phyloP scores from a whole-genome alignment of 2,888 invertebrate genomes.

The Cephus nigrinus region DNA sequence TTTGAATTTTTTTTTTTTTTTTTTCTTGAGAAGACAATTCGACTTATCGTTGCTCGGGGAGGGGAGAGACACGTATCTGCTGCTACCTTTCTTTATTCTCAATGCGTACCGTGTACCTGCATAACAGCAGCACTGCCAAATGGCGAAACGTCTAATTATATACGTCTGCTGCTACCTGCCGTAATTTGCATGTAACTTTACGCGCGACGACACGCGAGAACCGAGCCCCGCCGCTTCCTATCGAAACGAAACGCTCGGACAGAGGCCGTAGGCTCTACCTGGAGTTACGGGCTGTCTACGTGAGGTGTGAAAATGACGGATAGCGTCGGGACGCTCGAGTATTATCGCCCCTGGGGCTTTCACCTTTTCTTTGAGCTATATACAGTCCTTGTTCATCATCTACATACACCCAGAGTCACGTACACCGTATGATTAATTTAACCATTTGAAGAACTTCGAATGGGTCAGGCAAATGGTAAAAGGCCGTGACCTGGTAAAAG shows the following conservation, averaged over 20 bases:
- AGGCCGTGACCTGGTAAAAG: neutral
- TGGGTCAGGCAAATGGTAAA: neutral
- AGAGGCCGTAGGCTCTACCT: neutral
- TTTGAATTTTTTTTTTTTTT: neutral
- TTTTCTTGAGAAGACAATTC: neutral
- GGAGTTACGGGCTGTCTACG: neutral
- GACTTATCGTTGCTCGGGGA: neutral
- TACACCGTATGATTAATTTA: neutral
- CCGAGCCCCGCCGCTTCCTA: constrained; percentile 13
- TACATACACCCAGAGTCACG: neutral
- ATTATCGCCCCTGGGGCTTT: constrained; percentile 13
- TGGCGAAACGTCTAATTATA: constrained; percentile 4
- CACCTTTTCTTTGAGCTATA: neutral
- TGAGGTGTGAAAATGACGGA: constrained; percentile 54
- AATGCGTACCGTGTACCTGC: neutral
- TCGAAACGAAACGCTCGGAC: neutral
- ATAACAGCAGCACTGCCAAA: neutral
- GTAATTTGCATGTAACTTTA: constrained; percentile 33
- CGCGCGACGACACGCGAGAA: constrained; percentile 32
- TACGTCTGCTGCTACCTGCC: constrained; percentile 15
- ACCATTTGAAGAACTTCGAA: neutral
- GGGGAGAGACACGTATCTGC: neutral
- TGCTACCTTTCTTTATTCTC: neutral
- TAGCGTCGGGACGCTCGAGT: constrained; percentile 35
- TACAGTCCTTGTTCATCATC: neutral